A percentile compares a stretch with the other conserved stretches of the same genome.
phyloP scores from a whole-genome alignment of 2,113 vertebrate genomes.

The Silurus glanis region DNA sequence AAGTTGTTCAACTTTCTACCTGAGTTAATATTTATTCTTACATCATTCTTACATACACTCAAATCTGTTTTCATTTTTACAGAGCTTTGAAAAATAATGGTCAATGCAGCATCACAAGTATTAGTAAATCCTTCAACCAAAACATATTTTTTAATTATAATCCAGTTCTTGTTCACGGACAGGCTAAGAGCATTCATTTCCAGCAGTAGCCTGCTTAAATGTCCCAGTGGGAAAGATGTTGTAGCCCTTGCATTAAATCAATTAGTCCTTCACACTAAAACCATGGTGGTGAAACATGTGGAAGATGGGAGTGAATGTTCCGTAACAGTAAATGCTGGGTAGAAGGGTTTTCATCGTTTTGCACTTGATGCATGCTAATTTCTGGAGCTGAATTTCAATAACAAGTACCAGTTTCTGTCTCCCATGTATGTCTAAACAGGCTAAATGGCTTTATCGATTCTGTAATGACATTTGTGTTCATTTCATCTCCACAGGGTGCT shows the following conservation, averaged over 20 bases:
- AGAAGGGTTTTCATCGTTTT: background rate
- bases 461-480: constrained; percentile 72
- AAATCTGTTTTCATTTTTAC: background rate
- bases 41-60: background rate
- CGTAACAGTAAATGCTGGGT: constrained; percentile 48
- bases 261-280: constrained; percentile 52
- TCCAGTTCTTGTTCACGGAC: background rate
- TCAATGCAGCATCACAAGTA: background rate
- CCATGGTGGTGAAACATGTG: constrained; percentile 53
- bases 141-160: background rate
- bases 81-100: background rate
- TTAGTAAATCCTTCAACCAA: background rate
- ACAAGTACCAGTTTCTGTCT: constrained; percentile 46
- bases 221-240: background rate
- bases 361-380: background rate
- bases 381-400: background rate
- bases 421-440: constrained; percentile 57
- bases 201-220: background rate
- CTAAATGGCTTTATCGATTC: constrained; percentile 71
- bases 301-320: constrained; percentile 44
- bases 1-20: background rate
- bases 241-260: constrained; percentile 38
- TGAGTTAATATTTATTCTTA: background rate
- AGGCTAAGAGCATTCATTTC: background rate
- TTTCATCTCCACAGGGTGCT: constrained; percentile 76